Conservation (phyloP, 1,140 invertebrate species). For the Aethina tumida region DNA sequence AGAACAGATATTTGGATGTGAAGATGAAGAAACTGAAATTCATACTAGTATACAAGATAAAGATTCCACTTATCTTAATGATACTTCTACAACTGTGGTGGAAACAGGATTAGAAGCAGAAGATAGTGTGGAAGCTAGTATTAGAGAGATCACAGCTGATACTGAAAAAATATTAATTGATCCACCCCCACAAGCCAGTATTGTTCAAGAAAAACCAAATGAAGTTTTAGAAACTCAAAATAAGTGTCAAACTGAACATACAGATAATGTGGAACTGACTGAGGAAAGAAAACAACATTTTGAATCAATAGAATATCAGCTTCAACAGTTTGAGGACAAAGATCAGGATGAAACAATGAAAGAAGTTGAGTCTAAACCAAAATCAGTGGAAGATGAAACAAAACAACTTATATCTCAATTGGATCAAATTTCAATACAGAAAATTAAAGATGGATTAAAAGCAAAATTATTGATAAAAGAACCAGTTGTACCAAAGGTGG, state of each 20-base stretch:
- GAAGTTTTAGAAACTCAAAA: background rate
- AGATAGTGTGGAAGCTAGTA: no score
- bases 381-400: no score
- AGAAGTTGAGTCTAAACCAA: no score
- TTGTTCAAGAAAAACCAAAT: background rate
- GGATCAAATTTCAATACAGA: no score
- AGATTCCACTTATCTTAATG: background rate
- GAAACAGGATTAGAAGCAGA: constrained; percentile 4
- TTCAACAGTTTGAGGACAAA: no score
- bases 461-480: no score
- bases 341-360: no score
- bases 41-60: no score
- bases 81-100: constrained; percentile 2
- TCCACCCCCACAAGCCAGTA: background rate
- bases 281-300: background rate
- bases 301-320: background rate
- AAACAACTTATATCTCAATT: no score
- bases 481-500: no score
- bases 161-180: background rate
- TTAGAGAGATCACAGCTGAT: constrained; percentile 3
- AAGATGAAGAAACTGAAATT: no score
- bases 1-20: background rate
- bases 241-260: constrained; percentile 4
- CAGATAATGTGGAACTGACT: constrained; percentile 2
- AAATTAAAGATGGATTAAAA: no score